Base-by-base conservation (phyloP, 2,797 vertebrate species). In the Sternotherus odoratus region DNA sequence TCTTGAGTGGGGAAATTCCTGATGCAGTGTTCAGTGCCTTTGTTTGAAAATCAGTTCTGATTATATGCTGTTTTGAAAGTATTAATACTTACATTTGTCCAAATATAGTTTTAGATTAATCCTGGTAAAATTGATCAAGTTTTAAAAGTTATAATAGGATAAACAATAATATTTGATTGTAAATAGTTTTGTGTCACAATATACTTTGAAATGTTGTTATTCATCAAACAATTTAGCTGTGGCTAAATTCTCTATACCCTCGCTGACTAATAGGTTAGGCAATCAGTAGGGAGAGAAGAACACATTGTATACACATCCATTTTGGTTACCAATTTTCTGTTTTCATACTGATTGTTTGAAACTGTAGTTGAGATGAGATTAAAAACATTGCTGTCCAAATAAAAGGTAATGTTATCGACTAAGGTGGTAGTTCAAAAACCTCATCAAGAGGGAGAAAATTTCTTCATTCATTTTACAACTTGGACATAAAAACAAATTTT, bases 1-100 rank as follows among this genome's bases (percentile, higher is more conserved):
- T 92, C 97, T 99, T 26, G 99, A 99, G 91, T 99, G 99, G 99
- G 98, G 98, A 88, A 98, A 98, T 89, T 93, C 97, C 1, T 98
- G 97, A 92, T 79, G 48, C 74, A 60, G 50, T 69, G 11, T 80
- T 88, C 82, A 75, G 0, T 39, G 28, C 23, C 88, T 83, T n/a
- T 66, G 3, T 77, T 87, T 24, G 49, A 86, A 93, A 46, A 63
- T 87, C 4, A 72, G 63, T 26, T 82, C 72, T 82, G 66, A n/a
- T 13, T 6, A 49, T 51, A 87, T 30, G 39, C 66, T 77, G 60
- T 87, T 93, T 91, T 88, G 53, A 51, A 49, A 80, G 19, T 82
- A 11, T 49, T 49, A 49, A 49, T 49, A 49, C 48, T 49, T 49
- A 49, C 48, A 13, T 49, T 13, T 49, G 48, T 49, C 48, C 12